Evolutionary conservation across 2,113 vertebrate species (phyloP).

Genomic region (Brachyistius frenatus): DNA sequence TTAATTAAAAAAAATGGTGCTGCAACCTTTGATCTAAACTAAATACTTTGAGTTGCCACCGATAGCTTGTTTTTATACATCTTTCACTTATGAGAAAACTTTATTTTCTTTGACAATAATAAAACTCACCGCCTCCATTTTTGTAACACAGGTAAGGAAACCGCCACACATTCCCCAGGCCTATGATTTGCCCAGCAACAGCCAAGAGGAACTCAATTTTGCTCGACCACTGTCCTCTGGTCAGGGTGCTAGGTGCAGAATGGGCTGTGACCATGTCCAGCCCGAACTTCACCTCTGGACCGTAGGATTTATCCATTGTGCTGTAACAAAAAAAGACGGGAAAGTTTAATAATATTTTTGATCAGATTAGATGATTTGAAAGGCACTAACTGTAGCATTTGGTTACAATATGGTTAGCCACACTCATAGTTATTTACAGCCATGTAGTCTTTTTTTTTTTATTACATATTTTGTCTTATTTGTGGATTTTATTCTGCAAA

Average conservation of each 20-base stretch:
- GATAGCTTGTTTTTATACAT: no score
- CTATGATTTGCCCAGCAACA: conserved; percentile 86
- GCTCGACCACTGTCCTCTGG: conserved; percentile 83
- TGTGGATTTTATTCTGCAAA: conserved; percentile 4
- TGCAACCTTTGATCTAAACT: neutral
- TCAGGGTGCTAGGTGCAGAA: conserved; percentile 21
- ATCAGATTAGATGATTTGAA: neutral
- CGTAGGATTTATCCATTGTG: conserved; percentile 65
- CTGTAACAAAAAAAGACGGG: conserved; percentile 54
- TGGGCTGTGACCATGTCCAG: conserved; percentile 25
- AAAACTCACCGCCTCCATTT: conserved; percentile 84
- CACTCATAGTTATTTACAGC: neutral
- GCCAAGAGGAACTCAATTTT: conserved; percentile 86
- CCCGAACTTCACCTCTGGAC: conserved; percentile 64
- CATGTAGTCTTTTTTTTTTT: neutral
- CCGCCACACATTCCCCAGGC: conserved; percentile 86
- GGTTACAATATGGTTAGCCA: neutral
- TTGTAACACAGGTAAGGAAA: conserved; percentile 88
- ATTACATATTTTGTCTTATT: neutral
- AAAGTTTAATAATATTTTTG: neutral
- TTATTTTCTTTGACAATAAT: neutral
- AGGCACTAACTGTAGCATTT: neutral
- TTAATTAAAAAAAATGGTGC: no score
- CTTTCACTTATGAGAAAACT: no score
- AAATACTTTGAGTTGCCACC: neutral